Conservation (phyloP, 35 echinoderm and acorn worm species). For the Apostichopus californicus region DNA sequence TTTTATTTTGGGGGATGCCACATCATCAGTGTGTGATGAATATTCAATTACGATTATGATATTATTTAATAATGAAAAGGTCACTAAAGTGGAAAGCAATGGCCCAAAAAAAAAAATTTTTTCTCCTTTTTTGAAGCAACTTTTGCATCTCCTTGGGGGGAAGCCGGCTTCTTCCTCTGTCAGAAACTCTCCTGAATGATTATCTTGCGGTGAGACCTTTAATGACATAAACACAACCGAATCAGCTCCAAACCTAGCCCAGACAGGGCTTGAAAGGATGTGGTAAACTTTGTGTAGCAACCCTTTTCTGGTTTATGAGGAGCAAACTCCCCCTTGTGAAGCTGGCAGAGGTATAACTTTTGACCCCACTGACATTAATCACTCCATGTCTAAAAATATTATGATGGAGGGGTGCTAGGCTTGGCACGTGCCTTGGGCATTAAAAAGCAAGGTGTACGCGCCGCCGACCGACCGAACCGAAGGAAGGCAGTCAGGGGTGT, state of each 20-base stretch:
- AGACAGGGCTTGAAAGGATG: slow-evolving; percentile 33
- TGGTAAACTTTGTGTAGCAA: neutral
- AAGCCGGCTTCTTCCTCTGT: slow-evolving; percentile 2
- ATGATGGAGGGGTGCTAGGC: slow-evolving; percentile 20
- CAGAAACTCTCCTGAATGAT: neutral
- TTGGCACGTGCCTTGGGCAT: slow-evolving; percentile 39
- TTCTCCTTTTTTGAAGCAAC: neutral
- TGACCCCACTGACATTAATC: slow-evolving; percentile 45
- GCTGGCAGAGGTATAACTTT: slow-evolving; percentile 20
- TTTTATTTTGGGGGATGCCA: neutral
- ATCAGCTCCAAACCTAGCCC: neutral
- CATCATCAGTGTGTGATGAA: neutral
- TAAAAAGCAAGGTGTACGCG: slow-evolving; percentile 27
- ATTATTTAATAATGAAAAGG: neutral
- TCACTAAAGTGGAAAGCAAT: neutral
- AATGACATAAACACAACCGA: slow-evolving; percentile 37
- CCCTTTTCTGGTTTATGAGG: slow-evolving; percentile 20
- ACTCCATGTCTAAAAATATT: slow-evolving; percentile 42
- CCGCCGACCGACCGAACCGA: neutral
- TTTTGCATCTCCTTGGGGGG: slow-evolving; percentile 2
- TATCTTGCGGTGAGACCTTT: slow-evolving; percentile 17
- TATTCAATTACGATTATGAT: neutral
- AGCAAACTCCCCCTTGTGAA: slow-evolving; percentile 38
- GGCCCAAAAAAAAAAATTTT: neutral
- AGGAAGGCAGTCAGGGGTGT: slow-evolving; percentile 21